Percentiles rank a stretch among this genome's conserved stretches.
Evolutionary conservation across 2,888 invertebrate genomes (phyloP).

Genomic region (Temnothorax ravouxi): DNA sequence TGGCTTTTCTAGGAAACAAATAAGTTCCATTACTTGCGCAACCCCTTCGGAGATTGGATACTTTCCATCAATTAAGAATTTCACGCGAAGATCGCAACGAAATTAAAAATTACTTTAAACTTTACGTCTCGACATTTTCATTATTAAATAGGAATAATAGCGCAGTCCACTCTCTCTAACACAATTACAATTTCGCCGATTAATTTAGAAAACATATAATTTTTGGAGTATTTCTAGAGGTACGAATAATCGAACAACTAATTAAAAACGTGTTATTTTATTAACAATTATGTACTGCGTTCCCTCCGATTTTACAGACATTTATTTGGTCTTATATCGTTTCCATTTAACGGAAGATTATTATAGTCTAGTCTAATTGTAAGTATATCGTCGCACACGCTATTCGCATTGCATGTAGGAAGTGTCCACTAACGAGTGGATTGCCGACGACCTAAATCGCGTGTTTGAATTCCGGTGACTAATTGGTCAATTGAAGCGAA

Average conservation of each 20-base stretch:
- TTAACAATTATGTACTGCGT: not conserved
- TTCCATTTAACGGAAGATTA: constrained; percentile 29
- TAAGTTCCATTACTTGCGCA: not conserved
- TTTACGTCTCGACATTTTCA: not conserved
- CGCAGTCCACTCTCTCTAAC: not conserved
- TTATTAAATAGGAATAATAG: not conserved
- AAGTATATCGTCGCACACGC: constrained; percentile 60
- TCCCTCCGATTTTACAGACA: not conserved
- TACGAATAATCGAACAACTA: constrained; percentile 4
- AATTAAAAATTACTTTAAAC: constrained; percentile 2
- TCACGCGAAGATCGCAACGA: not conserved
- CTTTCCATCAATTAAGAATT: not conserved
- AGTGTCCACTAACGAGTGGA: constrained; percentile 69
- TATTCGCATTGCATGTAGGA: constrained; percentile 60
- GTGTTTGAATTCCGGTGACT: constrained; percentile 67
- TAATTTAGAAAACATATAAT: not conserved
- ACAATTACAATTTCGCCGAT: not conserved
- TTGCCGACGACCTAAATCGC: constrained; percentile 70
- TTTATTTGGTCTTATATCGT: not conserved
- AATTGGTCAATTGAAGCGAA: not conserved
- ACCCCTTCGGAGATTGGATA: not conserved
- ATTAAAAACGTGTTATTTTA: not conserved
- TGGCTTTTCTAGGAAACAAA: constrained; percentile 17
- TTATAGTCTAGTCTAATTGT: not conserved
- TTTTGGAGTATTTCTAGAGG: not conserved